Conservation (phyloP, 1,140 invertebrate species). For the Drosophila oshimai region DNA sequence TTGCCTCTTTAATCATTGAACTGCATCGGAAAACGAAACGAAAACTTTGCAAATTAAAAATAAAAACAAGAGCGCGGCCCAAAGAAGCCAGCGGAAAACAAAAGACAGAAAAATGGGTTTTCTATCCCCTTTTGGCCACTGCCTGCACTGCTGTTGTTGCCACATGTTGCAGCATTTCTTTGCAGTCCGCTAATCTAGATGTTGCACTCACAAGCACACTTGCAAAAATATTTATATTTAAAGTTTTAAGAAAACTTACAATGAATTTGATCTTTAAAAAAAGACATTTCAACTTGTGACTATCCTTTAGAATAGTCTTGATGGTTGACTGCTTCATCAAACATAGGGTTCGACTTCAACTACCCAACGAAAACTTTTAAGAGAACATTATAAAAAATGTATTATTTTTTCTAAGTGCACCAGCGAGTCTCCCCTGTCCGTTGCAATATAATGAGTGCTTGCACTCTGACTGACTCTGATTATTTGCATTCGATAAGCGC, state of each 20-base stretch:
- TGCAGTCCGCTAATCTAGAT: constrained; percentile 65
- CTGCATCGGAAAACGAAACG: constrained; percentile 71
- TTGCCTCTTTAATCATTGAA: constrained; percentile 80
- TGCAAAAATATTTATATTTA: background rate
- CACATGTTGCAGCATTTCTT: constrained; percentile 79
- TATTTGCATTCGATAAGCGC: constrained; percentile 75
- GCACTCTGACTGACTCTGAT: constrained; percentile 44
- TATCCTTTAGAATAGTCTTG: no score
- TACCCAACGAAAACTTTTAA: no score
- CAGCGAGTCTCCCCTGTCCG: background rate
- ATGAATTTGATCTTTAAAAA: no score
- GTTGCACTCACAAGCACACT: constrained; percentile 52
- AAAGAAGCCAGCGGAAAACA: constrained; percentile 57
- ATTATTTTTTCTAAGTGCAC: background rate
- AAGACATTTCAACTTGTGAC: no score
- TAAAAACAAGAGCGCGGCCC: constrained; percentile 47
- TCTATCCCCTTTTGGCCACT: constrained; percentile 20
- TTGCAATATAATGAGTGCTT: constrained; percentile 54
- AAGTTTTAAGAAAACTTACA: no score
- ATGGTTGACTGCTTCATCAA: no score
- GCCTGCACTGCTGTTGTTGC: constrained; percentile 49
- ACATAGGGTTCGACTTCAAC: no score
- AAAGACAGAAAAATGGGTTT: constrained; percentile 64
- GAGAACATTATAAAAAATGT: no score
- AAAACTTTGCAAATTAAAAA: constrained; percentile 78